These are phyloP conservation scores for Thalpophila matura DNA, from an alignment of 2,888 invertebrate species.

Conservation along the genomic window DNA sequence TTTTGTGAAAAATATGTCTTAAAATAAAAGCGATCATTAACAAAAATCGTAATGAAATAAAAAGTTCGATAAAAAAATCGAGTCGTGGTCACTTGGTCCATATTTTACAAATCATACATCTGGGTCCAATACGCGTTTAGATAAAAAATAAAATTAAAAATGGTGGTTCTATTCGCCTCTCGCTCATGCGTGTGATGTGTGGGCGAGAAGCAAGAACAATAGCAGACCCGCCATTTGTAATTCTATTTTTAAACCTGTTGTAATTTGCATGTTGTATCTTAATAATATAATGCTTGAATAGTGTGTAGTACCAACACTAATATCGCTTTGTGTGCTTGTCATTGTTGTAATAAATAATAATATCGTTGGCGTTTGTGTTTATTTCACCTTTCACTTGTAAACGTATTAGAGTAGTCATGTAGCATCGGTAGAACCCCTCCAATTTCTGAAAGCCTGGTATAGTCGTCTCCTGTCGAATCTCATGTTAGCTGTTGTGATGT, in stretches of 20 bases:
- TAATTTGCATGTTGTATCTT: constrained; percentile 57
- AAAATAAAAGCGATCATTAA: too few species aligned
- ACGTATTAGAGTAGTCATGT: background rate
- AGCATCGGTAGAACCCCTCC: background rate
- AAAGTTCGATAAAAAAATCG: background rate
- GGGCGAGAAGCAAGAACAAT: constrained; percentile 12
- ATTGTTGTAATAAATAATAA: constrained; percentile 57
- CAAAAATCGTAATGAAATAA: too few species aligned
- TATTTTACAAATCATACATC: constrained; percentile 26
- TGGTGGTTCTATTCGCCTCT: constrained; percentile 1
- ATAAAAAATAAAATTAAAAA: constrained; percentile 35
- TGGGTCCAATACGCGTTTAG: constrained; percentile 2
- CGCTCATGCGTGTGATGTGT: background rate
- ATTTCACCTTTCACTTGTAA: constrained; percentile 50
- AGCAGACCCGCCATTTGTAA: constrained; percentile 20
- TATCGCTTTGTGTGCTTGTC: constrained; percentile 53
- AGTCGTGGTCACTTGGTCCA: background rate
- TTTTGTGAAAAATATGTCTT: background rate
- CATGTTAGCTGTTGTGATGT: background rate
- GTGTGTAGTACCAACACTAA: constrained; percentile 46
- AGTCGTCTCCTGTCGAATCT: background rate
- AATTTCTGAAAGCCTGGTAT: background rate
- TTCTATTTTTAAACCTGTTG: constrained; percentile 26
- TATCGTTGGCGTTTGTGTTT: constrained; percentile 55
- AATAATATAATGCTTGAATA: constrained; percentile 43